Base-by-base conservation (phyloP, 2,888 invertebrate species). In the Caenorhabditis becei region DNA sequence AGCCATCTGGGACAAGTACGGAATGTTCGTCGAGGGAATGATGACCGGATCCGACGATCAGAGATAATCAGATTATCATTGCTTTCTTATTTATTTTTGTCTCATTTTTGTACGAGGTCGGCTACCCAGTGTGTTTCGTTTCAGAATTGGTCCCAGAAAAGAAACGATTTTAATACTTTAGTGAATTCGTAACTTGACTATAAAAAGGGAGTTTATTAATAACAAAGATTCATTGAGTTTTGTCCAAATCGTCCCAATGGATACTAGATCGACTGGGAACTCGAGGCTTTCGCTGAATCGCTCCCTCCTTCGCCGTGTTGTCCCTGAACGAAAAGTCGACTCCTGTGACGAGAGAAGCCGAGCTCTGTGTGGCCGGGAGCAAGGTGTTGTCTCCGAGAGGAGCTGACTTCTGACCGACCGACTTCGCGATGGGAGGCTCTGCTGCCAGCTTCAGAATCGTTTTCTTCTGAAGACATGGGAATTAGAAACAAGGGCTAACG, bases 1-100 rank as follows among this genome's bases (percentile, higher is more conserved):
- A 18, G 74, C 82, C 5, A 51, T 87, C 23, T 83, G 83, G 83
- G 67, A 83, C 1, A 63, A 81, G 41, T 83, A 70, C 44, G 75
- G 75, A 53, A 24, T 53, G 80, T 53, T 54, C 41, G n/a, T 75
- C 10, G 75, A 75, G 28, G 41, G 51, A 4, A 24, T 63, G 2
- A 53, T 53, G 53, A 47, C 3, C 18, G n/a, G 5, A 2, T 2
- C 2, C 4, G 20, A 47, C 11, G 47, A 47, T 47, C 47, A 20
- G 5, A n/a, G 20, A 47, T 47, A 47, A 47, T 18, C 18, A 7
- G 11, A 18, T 32, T 32, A 41, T 14, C 7, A 41, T 14, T 14
- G 14, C 7, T 41, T 41, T n/a, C n/a, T n/a, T n/a, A n/a, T n/a
- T n/a, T n/a, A n/a, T 5, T 41, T 14, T 41, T 41, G 23, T 59